Conservation (phyloP, 2,113 vertebrate species). For the Crotalus viridis region DNA sequence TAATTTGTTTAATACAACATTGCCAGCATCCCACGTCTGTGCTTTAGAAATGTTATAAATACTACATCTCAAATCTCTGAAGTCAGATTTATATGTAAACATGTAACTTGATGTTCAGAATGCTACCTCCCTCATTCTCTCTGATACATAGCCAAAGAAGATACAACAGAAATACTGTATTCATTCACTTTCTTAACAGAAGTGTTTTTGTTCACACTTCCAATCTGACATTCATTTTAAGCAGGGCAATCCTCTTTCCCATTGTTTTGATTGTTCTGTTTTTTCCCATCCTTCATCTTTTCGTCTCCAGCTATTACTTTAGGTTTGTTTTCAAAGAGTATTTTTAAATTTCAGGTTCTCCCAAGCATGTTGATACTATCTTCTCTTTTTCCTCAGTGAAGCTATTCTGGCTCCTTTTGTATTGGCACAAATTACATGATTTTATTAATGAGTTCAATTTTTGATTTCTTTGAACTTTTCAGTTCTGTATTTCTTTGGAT, state of each 20-base stretch:
- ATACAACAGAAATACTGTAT: background rate
- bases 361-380: background rate
- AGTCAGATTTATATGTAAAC: background rate
- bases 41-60: background rate
- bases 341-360: background rate
- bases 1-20: background rate
- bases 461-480: background rate
- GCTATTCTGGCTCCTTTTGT: background rate
- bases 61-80: background rate
- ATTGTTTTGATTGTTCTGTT: background rate
- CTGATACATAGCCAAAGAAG: background rate
- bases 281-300: background rate
- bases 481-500: background rate
- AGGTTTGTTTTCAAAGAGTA: background rate
- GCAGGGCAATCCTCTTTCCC: background rate
- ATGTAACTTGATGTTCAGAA: background rate
- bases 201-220: background rate
- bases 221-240: background rate
- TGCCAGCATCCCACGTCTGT: background rate
- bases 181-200: background rate
- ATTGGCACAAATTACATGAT: background rate
- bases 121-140: background rate
- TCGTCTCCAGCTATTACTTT: background rate
- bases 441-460: background rate
- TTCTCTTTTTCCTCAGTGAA: background rate